phyloP scores from a whole-genome alignment of 2,888 invertebrate genomes.

The Drosophila vallismaia region DNA sequence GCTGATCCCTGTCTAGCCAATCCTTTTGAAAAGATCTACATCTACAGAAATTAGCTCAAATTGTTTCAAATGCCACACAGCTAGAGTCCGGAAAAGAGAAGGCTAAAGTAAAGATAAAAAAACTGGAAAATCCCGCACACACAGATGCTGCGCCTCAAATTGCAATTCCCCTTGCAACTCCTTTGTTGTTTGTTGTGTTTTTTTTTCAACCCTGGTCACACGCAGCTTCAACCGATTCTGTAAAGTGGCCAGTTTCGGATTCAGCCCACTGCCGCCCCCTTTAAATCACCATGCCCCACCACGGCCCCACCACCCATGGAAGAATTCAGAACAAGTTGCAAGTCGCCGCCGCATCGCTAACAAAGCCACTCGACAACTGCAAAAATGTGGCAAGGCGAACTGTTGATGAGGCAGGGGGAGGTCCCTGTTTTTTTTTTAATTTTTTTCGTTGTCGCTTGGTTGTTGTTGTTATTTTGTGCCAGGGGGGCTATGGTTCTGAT shows the following conservation, averaged over 20 bases:
- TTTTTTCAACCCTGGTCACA: slow-evolving; percentile 12
- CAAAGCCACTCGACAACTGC: slow-evolving; percentile 75
- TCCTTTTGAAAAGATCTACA: slow-evolving; percentile 45
- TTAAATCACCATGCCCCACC: slow-evolving; percentile 15
- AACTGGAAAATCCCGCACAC: slow-evolving; percentile 48
- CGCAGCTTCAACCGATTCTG: slow-evolving; percentile 11
- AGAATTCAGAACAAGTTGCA: slow-evolving; percentile 62
- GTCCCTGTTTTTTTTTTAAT: slow-evolving; percentile 19
- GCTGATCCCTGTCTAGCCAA: slow-evolving; percentile 34
- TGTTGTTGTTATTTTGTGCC: not conserved
- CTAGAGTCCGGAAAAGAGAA: slow-evolving; percentile 3
- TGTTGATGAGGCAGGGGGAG: slow-evolving; percentile 42
- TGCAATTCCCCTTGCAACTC: slow-evolving; percentile 30
- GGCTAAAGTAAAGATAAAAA: slow-evolving; percentile 2
- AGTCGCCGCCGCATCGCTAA: slow-evolving; percentile 61
- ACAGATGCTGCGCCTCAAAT: slow-evolving; percentile 53
- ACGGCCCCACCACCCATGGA: too few species aligned
- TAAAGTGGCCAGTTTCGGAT: slow-evolving; percentile 53
- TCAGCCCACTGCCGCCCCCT: slow-evolving; percentile 21
- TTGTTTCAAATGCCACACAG: slow-evolving; percentile 55
- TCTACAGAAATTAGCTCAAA: slow-evolving; percentile 55
- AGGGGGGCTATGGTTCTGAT: not conserved
- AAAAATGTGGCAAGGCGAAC: slow-evolving; percentile 65
- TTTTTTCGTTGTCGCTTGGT: not conserved
- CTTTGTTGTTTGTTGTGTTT: slow-evolving; percentile 5